Conservation (phyloP, 2,888 invertebrate species). For the Cremastinae sp. region DNA sequence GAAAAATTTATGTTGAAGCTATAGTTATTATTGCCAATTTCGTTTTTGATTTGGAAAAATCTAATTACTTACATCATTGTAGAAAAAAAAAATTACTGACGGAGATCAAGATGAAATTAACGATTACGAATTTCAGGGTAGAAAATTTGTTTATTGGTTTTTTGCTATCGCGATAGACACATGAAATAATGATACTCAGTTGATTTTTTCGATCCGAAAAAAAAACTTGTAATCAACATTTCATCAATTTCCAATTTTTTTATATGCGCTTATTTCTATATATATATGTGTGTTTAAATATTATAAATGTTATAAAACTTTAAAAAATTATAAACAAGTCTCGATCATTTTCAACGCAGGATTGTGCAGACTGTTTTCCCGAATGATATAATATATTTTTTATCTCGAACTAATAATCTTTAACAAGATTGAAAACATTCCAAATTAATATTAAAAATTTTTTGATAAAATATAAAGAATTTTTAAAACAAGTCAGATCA, state of each 20-base stretch:
- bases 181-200: no score
- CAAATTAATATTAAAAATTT: background rate
- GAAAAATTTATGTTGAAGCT: no score
- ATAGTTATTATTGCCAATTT: no score
- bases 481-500: background rate
- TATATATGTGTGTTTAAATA: constrained; percentile 30
- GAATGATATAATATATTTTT: constrained; percentile 13
- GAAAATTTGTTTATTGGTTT: no score
- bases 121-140: no score
- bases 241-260: constrained; percentile 10
- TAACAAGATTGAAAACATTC: background rate
- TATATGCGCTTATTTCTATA: constrained; percentile 13
- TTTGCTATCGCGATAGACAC: no score
- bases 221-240: constrained; percentile 18
- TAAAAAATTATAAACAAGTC: constrained; percentile 32
- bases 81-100: no score
- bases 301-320: constrained; percentile 37
- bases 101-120: no score
- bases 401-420: background rate
- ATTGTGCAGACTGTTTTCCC: constrained; percentile 15
- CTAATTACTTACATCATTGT: no score
- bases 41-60: no score
- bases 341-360: constrained; percentile 29
- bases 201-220: no score
- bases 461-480: background rate